Evolutionary conservation across 2,888 invertebrate species (phyloP), one percentile per base, ranked within the genome.

Genomic region (Laothoe populi): DNA sequence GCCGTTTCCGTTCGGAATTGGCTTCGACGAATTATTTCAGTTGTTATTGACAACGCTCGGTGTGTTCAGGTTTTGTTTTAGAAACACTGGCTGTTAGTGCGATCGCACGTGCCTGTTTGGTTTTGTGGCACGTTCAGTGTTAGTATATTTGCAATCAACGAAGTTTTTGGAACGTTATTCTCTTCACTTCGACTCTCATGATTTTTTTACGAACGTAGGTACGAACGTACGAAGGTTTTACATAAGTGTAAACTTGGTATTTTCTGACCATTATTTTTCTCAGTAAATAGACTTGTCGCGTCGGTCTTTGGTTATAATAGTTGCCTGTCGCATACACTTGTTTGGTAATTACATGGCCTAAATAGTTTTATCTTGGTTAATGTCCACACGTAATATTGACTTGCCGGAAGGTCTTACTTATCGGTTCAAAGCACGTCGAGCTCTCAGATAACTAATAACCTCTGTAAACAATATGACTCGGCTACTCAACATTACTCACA

Each of bases 101-200:
- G 74, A 77, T 71, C 78, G 89, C 89, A 83, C 91, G 90, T 88
- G 91, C 88, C 84, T 87, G 86, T 87, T 90, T 86, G 80, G 77
- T 76, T 77, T 85, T 82, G 78, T 81, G 81, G 82, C 81, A 82
- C 84, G 82, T 84, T 73, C 80, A 70, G 67, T 68, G 67, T 62
- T 70, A 64, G 71, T 74, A 68, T 72, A 74, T 75, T 77, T 69
- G 71, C 68, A 71, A 61, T 63, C 63, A 66, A 67, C 78, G 77
- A 80, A 67, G 59, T 70, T 72, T 69, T 66, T 68, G 0, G 46
- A 13, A 23, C 35, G 69, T 63, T 66, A 66, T 68, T 68, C 64
- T 66, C 62, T 49, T 63, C 31, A 49, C 59, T 60, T n/a, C 16
- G 53, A 45, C 59, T 24, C 19, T 7, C 7, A 44, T 44, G 19